These are phyloP conservation scores for Eupsittula cactorum DNA, from an alignment of 2,113 vertebrate genomes.

Conservation along the genomic window DNA sequence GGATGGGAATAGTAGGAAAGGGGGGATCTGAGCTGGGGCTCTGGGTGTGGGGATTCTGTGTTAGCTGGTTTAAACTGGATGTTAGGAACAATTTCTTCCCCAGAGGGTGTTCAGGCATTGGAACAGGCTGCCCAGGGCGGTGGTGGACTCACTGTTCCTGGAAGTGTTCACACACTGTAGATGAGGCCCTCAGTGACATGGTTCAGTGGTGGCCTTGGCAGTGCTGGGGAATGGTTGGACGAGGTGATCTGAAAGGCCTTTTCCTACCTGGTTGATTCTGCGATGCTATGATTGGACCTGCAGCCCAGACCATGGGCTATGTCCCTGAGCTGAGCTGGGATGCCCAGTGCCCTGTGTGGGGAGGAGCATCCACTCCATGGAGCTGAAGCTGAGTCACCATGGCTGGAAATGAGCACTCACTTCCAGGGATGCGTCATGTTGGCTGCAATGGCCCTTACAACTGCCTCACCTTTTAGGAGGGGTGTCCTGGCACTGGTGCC, in stretches of 20 bases:
- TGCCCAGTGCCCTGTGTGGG: neutral
- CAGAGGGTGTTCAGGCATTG: neutral
- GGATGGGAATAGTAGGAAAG: neutral
- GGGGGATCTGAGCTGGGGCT: neutral
- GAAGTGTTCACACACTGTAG: no score
- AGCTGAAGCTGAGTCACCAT: neutral
- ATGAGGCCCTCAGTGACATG: no score
- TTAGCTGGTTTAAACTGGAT: neutral
- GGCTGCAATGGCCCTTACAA: neutral
- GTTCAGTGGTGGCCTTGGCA: no score
- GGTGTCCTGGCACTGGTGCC: neutral
- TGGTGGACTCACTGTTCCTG: no score
- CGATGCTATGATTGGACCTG: neutral
- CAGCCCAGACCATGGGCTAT: neutral
- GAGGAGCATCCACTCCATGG: neutral
- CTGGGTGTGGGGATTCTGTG: neutral
- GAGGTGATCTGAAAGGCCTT: neutral
- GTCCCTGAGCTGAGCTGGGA: neutral
- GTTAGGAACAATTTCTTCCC: neutral
- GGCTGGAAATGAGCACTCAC: neutral
- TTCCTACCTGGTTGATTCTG: neutral
- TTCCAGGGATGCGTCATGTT: fast-evolving
- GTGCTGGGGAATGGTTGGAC: neutral
- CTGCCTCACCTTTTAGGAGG: fast-evolving
- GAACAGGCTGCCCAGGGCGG: no score